A percentile compares a stretch with the other conserved stretches of the same genome.
Conservation (phyloP, 2,888 invertebrate species). For the Lysandra bellargus region DNA sequence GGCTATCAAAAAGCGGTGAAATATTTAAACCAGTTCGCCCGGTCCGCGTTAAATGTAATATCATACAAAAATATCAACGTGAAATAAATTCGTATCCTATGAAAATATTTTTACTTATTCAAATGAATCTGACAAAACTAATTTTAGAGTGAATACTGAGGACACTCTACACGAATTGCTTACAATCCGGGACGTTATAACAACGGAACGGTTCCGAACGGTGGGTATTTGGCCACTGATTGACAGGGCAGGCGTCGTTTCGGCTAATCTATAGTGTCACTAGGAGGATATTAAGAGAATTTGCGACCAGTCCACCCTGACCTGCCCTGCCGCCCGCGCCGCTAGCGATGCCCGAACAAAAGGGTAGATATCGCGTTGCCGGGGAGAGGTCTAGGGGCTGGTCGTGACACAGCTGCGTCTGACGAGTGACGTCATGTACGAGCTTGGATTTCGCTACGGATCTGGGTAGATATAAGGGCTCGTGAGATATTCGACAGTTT, state of each 20-base stretch:
- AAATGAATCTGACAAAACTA: not conserved
- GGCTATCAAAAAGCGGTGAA: too few species aligned
- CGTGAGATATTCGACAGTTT: constrained; percentile 25
- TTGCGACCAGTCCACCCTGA: constrained; percentile 46
- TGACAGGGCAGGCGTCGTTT: constrained; percentile 57
- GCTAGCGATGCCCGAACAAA: constrained; percentile 28
- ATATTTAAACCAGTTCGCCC: not conserved
- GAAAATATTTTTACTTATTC: not conserved
- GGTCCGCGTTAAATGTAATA: too few species aligned
- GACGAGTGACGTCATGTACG: constrained; percentile 40
- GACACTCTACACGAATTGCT: not conserved
- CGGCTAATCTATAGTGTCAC: constrained; percentile 61
- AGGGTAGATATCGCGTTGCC: constrained; percentile 34
- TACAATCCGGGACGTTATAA: constrained; percentile 35
- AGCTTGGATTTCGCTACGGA: constrained; percentile 39
- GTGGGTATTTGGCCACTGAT: constrained; percentile 52
- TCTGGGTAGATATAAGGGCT: constrained; percentile 36
- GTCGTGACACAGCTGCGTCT: constrained; percentile 43
- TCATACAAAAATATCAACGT: not conserved
- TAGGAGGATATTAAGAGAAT: constrained; percentile 49
- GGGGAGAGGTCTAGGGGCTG: constrained; percentile 37
- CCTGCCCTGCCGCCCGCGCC: constrained; percentile 38
- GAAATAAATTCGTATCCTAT: not conserved
- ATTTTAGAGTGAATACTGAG: not conserved
- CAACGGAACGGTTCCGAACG: constrained; percentile 41